These are phyloP conservation scores for Drosophila nebulosa DNA, from an alignment of 1,140 invertebrate species.

Conservation along the genomic window DNA sequence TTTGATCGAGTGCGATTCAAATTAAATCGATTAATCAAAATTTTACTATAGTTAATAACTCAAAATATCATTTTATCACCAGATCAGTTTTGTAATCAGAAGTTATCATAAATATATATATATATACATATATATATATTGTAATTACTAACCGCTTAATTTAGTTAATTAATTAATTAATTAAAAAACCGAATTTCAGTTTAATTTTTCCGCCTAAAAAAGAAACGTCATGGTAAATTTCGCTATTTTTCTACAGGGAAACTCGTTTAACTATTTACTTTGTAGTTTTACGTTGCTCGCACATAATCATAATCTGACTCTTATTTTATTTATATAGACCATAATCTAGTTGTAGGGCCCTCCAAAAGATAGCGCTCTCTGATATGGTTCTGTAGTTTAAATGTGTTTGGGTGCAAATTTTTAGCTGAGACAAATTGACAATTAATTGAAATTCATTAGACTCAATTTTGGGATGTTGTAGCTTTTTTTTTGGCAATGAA, in stretches of 20 bases:
- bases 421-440: conserved; percentile 21
- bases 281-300: not conserved
- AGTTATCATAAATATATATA: too few relatives aligned
- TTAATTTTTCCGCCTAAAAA: not conserved
- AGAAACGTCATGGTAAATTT: not conserved
- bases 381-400: not conserved
- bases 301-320: not conserved
- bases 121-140: too few relatives aligned
- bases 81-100: too few relatives aligned
- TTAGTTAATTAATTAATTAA: too few relatives aligned
- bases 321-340: not conserved
- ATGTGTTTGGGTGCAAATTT: conserved; percentile 14
- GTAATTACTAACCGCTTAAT: too few relatives aligned
- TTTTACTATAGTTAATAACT: too few relatives aligned
- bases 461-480: conserved; percentile 30
- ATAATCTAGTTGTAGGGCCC: not conserved
- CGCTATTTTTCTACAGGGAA: not conserved
- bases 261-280: not conserved
- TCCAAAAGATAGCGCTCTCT: not conserved
- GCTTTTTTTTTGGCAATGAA: conserved; percentile 28
- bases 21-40: too few relatives aligned
- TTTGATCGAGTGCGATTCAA: too few relatives aligned
- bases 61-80: too few relatives aligned
- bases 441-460: conserved; percentile 47
- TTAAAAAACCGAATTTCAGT: too few relatives aligned